Evolutionary conservation across 1,140 invertebrate genomes (phyloP).

Genomic region (Vanessa atalanta): DNA sequence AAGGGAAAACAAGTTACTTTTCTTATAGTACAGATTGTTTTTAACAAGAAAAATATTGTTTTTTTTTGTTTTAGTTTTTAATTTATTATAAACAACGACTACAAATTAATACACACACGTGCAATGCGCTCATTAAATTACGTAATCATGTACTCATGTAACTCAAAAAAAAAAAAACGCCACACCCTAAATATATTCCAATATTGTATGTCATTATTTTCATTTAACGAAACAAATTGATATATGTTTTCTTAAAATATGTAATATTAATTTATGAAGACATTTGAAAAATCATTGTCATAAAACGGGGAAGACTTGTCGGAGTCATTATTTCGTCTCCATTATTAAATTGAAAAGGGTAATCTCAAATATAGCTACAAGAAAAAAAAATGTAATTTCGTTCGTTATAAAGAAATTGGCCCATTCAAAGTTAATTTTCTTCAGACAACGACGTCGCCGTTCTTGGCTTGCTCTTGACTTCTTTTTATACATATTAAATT

Average conservation of each 20-base stretch:
- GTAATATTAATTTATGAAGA: not conserved
- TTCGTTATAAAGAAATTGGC: slow-evolving; percentile 33
- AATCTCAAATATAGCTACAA: not conserved
- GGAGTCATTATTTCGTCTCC: not conserved
- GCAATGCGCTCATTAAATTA: no score
- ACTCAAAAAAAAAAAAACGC: no score
- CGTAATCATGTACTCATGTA: no score
- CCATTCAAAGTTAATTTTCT: slow-evolving; percentile 35
- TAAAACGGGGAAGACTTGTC: not conserved
- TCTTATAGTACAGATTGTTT: no score
- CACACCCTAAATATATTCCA: no score
- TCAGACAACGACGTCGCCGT: slow-evolving; percentile 32
- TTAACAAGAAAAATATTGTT: no score
- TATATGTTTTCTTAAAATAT: no score
- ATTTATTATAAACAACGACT: no score
- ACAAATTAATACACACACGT: no score
- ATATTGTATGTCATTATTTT: no score
- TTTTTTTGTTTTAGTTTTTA: no score
- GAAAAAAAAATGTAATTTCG: slow-evolving; percentile 18
- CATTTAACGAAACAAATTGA: no score
- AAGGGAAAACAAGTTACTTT: not conserved
- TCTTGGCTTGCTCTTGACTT: slow-evolving; percentile 30
- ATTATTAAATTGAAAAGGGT: slow-evolving; percentile 17
- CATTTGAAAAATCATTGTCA: not conserved
- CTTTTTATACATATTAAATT: slow-evolving; percentile 22